Evolutionary conservation across 2,888 invertebrate genomes (phyloP).

Genomic region (Machimus atricapillus): DNA sequence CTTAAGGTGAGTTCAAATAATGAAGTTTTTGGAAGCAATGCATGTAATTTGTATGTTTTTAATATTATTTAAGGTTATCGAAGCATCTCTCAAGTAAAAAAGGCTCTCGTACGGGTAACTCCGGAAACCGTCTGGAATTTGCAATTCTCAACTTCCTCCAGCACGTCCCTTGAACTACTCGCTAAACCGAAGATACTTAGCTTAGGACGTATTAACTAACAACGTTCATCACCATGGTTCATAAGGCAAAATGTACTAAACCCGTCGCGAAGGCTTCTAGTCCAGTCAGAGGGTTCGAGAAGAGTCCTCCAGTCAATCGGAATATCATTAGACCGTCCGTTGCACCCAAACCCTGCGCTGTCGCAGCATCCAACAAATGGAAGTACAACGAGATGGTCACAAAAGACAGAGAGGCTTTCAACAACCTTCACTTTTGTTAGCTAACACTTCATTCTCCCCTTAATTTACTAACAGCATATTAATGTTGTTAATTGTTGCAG

Average conservation of each 20-base stretch:
- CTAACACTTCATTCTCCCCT: background rate
- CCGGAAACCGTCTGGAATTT: constrained; percentile 60
- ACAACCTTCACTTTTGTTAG: constrained; percentile 59
- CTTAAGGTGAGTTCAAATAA: constrained; percentile 55
- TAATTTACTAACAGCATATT: constrained; percentile 1
- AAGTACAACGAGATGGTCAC: constrained; percentile 60
- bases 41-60: background rate
- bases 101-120: constrained; percentile 61
- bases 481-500: background rate
- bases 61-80: constrained; percentile 53
- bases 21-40: background rate
- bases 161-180: constrained; percentile 59
- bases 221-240: constrained; percentile 42
- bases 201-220: background rate
- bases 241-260: constrained; percentile 42
- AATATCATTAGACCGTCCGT: background rate
- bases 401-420: constrained; percentile 58
- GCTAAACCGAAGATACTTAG: background rate
- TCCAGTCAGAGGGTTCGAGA: constrained; percentile 37
- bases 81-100: constrained; percentile 58
- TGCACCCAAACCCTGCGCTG: constrained; percentile 50
- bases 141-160: constrained; percentile 60
- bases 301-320: constrained; percentile 23
- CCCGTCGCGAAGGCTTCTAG: constrained; percentile 43
- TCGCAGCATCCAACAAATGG: constrained; percentile 55